Evolutionary conservation across 2,113 vertebrate species (phyloP).

Genomic region (Lampris incognitus): DNA sequence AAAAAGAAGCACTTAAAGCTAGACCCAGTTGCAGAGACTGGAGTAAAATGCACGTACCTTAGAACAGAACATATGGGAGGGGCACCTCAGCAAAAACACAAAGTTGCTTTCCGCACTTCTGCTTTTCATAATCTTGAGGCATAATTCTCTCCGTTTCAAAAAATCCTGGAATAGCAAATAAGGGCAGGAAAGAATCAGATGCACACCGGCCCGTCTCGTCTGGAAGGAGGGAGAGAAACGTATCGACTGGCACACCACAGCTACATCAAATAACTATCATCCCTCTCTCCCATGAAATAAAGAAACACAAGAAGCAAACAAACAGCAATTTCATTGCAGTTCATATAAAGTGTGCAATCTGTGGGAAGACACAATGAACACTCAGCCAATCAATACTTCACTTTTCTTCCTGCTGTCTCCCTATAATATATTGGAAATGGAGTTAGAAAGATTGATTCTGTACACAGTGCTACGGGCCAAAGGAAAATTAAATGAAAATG

Average conservation of each 20-base stretch:
- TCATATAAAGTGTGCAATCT: slow-evolving; percentile 80
- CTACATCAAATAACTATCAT: slow-evolving; percentile 65
- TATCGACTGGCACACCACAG: slow-evolving; percentile 62
- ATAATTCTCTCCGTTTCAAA: background rate
- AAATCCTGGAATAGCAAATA: slow-evolving; percentile 12
- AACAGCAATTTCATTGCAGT: slow-evolving; percentile 74
- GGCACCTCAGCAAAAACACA: no score
- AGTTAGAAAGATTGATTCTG: slow-evolving; percentile 85
- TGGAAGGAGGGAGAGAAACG: slow-evolving; percentile 22
- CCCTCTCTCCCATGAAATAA: slow-evolving; percentile 71
- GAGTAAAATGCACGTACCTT: no score
- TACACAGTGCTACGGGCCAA: slow-evolving; percentile 76
- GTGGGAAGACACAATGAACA: slow-evolving; percentile 77
- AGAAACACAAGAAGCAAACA: slow-evolving; percentile 71
- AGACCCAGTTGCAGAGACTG: no score
- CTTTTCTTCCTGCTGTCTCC: slow-evolving; percentile 76
- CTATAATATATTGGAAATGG: slow-evolving; percentile 85
- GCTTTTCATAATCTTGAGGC: no score
- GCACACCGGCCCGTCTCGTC: slow-evolving; percentile 6
- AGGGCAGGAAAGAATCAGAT: slow-evolving; percentile 4
- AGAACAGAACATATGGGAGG: no score
- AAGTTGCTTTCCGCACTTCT: no score
- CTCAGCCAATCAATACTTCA: slow-evolving; percentile 81
- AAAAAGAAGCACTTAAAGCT: no score
- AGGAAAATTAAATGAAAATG: slow-evolving; percentile 85